A percentile compares a stretch with the other conserved stretches of the same genome.
Conservation (phyloP, 2,888 invertebrate genomes). For the Linyphia triangularis region DNA sequence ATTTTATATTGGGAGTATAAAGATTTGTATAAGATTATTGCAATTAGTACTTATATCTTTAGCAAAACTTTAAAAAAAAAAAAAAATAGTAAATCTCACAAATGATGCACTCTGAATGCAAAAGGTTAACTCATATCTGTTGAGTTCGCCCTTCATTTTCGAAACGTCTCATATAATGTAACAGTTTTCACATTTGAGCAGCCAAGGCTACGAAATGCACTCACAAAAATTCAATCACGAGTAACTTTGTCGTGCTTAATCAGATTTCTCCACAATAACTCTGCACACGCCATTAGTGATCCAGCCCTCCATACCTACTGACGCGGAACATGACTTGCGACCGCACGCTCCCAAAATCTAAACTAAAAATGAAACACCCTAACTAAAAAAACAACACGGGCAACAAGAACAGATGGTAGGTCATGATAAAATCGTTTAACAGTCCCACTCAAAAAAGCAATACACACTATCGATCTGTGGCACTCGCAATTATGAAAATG, state of each 20-base stretch:
- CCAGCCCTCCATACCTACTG: not conserved
- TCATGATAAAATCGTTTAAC: slow-evolving; percentile 66
- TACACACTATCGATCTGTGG: slow-evolving; percentile 10
- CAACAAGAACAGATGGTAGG: slow-evolving; percentile 56
- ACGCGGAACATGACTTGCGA: slow-evolving; percentile 56
- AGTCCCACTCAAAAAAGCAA: slow-evolving; percentile 28
- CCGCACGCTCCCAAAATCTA: not conserved
- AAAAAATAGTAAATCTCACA: no score
- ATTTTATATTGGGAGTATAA: no score
- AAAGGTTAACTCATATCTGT: no score
- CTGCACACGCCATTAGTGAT: not conserved
- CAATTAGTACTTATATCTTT: no score
- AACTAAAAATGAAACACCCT: not conserved
- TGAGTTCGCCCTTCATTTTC: no score
- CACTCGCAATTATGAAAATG: slow-evolving; percentile 70
- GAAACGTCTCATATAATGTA: no score
- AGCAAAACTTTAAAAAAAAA: no score
- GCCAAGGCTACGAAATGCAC: not conserved
- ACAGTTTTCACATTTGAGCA: not conserved
- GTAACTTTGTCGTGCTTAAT: not conserved
- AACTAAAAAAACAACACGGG: slow-evolving; percentile 21
- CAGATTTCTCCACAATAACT: not conserved
- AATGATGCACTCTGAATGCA: no score
- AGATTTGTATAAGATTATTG: no score
- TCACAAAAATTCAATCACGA: not conserved